Evolutionary conservation across 1,140 invertebrate genomes (phyloP).

Genomic region (Aphaenogaster rudis): DNA sequence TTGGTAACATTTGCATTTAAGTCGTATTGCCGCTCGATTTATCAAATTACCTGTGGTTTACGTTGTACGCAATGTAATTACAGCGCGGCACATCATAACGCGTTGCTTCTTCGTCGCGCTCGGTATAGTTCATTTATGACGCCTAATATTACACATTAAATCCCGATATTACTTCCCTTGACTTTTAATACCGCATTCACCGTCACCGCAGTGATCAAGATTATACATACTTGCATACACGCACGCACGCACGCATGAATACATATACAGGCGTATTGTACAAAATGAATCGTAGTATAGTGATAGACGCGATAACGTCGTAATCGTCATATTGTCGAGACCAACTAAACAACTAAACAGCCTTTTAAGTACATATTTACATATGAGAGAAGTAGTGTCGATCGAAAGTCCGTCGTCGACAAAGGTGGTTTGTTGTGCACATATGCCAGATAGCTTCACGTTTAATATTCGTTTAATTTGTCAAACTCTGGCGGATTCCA

Average conservation of each 20-base stretch:
- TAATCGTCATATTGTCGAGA: constrained; percentile 79
- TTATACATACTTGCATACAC: background rate
- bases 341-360: constrained; percentile 80
- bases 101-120: constrained; percentile 8
- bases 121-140: background rate
- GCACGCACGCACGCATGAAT: background rate
- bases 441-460: background rate
- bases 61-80: constrained; percentile 59
- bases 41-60: constrained; percentile 68
- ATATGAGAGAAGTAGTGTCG: constrained; percentile 71
- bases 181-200: constrained; percentile 5
- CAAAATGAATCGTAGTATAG: constrained; percentile 75
- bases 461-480: background rate
- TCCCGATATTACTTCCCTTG: constrained; percentile 17
- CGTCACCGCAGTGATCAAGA: constrained; percentile 1
- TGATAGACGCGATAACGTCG: constrained; percentile 67
- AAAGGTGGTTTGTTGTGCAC: background rate
- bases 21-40: constrained; percentile 67
- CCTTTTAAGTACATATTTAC: constrained; percentile 82
- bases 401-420: constrained; percentile 15
- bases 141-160: constrained; percentile 15
- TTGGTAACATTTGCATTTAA: constrained; percentile 59
- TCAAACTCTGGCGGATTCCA: constrained; percentile 1
- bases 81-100: constrained; percentile 28
- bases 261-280: constrained; percentile 73